phyloP scores from a whole-genome alignment of 2,888 invertebrate genomes.

The Incurvaria masculella region DNA sequence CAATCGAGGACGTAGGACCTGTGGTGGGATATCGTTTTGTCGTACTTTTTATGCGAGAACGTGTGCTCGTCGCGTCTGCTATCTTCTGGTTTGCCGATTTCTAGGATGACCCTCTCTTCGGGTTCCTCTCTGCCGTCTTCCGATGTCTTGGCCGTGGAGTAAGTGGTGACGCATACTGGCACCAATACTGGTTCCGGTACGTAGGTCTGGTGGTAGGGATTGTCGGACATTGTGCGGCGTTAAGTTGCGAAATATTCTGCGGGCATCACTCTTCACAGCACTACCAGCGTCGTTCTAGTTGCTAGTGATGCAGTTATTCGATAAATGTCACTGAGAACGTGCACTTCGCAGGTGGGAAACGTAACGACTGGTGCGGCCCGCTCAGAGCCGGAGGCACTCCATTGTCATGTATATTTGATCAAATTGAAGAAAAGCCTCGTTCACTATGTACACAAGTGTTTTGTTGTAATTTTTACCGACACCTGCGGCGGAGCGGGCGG shows the following conservation, averaged over 20 bases:
- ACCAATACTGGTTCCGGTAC: background rate
- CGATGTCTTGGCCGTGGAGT: background rate
- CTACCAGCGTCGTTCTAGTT: too few species aligned
- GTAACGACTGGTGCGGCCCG: background rate
- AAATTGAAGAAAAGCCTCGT: slow-evolving; percentile 24
- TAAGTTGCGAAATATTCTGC: too few species aligned
- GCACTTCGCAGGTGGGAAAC: background rate
- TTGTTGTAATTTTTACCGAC: slow-evolving; percentile 24
- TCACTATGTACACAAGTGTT: slow-evolving; percentile 49
- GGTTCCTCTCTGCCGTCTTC: slow-evolving; percentile 19
- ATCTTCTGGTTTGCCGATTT: slow-evolving; percentile 50
- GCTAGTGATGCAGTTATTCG: too few species aligned
- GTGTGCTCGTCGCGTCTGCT: slow-evolving; percentile 42
- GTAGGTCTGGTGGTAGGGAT: background rate
- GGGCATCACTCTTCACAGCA: too few species aligned
- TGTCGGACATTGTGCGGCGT: background rate
- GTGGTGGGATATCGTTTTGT: slow-evolving; percentile 48
- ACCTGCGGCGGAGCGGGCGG: slow-evolving; percentile 3
- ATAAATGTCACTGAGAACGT: too few species aligned
- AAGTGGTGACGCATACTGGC: background rate
- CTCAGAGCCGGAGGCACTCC: slow-evolving; percentile 17
- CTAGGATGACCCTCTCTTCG: slow-evolving; percentile 45
- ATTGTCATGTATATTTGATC: slow-evolving; percentile 54
- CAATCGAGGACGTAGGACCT: slow-evolving; percentile 47
- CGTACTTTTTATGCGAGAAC: slow-evolving; percentile 52